phyloP scores from a whole-genome alignment of 2,888 invertebrate genomes.

The Tenthredo livida region DNA sequence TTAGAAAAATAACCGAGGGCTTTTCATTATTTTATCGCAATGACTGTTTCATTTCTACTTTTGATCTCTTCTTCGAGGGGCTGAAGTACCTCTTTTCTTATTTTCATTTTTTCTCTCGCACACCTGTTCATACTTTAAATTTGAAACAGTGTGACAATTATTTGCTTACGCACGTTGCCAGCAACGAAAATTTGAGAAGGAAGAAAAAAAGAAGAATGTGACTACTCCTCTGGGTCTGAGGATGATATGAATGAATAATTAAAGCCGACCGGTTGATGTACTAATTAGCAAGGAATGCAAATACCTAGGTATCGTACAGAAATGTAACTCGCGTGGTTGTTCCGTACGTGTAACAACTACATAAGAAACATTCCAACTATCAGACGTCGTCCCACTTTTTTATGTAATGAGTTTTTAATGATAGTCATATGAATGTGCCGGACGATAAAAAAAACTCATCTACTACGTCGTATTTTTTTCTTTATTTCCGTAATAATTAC shows the following conservation, averaged over 20 bases:
- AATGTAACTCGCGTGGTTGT: not conserved
- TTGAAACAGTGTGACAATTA: not conserved
- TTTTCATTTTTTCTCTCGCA: not conserved
- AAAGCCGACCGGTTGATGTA: slow-evolving; percentile 7
- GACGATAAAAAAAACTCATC: not conserved
- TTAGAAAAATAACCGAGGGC: not conserved
- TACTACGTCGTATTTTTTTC: not conserved
- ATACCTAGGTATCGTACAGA: not conserved
- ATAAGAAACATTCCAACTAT: not conserved
- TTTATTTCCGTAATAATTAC: not conserved
- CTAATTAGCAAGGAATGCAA: slow-evolving; percentile 21
- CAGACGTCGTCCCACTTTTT: slow-evolving; percentile 44
- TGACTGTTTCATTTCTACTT: not conserved
- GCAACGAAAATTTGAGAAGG: not conserved
- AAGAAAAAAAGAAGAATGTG: not conserved
- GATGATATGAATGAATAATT: not conserved
- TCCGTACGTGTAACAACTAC: not conserved
- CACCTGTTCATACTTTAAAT: not conserved
- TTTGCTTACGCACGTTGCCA: not conserved
- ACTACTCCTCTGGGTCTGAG: not conserved
- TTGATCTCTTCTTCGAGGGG: not conserved
- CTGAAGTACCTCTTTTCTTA: not conserved
- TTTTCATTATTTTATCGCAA: not conserved
- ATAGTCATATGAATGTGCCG: not conserved
- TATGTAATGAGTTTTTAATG: slow-evolving; percentile 45